Evolutionary conservation across 1,140 invertebrate species (phyloP), one percentile per base, ranked within the genome.

Genomic region (Cylas formicarius): DNA sequence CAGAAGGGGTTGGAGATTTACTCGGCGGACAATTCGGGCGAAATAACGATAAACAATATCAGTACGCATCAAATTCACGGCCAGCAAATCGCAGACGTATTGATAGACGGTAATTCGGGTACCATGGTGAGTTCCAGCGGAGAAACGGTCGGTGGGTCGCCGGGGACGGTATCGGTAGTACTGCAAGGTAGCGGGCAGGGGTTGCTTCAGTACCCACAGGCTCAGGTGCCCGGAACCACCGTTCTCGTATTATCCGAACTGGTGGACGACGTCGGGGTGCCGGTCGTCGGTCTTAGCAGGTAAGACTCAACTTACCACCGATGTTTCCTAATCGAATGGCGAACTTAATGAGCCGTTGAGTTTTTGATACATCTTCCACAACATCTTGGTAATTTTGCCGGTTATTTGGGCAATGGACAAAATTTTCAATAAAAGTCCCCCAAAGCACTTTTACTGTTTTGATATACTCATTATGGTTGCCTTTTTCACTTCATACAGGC

Each of bases 181-280:
- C 50, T 66, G 0, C 63, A 66, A 53, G 57, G 59, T 9, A 62
- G 59, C 26, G 57, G 57, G 27, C 64, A 65, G 34, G 61, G 61
- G 26, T 46, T 66, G 26, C 40, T 66, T 2, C 64, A 66, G 42
- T 66, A 66, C 48, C 64, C 64, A 32, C 63, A 63, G 35, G 48
- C 47, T 6, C 62, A 65, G 43, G 56, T 60, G 24, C 59, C 62
- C 17, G 63, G 52, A 2, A 70, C 72, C 3, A 74, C 73, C 0
- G 72, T 75, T 6, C 55, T 75, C 34, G 72, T 75, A 0, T 62
- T 74, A 0, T 73, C 71, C 0, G 73, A 75, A 50, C 53, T 74
- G 11, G 72, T 73, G 0, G 70, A 66, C 29, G 64, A 66, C 31
- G 61, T 61, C 34, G 62, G 57, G 3, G 58, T 63, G 17, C 60